A percentile compares a stretch with the other conserved stretches of the same genome.
Conservation (phyloP, 2,888 invertebrate species). For the Rhagonycha lutea region DNA sequence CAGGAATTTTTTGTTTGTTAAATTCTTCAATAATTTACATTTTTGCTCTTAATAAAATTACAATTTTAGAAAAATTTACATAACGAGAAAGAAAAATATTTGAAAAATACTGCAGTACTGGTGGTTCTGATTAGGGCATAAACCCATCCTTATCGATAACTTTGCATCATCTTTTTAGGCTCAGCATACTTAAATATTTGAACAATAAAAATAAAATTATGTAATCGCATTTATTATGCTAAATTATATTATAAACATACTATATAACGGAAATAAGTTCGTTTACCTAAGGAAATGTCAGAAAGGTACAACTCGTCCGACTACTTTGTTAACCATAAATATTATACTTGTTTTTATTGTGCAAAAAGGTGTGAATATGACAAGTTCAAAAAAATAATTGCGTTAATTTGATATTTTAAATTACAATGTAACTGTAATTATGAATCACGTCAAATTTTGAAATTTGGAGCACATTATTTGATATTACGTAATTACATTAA, state of each 20-base stretch:
- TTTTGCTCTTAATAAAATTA: no score
- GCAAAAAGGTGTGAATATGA: slow-evolving; percentile 3
- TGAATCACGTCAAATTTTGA: neutral
- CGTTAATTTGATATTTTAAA: neutral
- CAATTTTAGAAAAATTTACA: no score
- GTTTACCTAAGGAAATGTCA: slow-evolving; percentile 20
- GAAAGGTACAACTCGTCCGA: slow-evolving; percentile 10
- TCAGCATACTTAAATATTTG: no score
- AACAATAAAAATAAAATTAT: neutral
- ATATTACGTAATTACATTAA: neutral
- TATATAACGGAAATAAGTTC: slow-evolving; percentile 22
- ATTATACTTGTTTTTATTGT: slow-evolving; percentile 6
- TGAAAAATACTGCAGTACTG: no score
- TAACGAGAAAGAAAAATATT: no score
- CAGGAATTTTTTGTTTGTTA: no score
- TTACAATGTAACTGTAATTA: neutral
- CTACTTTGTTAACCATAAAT: slow-evolving; percentile 13
- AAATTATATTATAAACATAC: neutral
- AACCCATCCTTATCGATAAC: no score
- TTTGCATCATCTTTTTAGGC: no score
- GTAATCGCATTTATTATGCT: neutral
- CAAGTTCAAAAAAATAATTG: neutral
- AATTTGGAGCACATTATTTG: neutral
- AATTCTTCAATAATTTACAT: no score
- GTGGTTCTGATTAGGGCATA: no score